Evolutionary conservation across 30 jellyfish, hydroid and myxozoan species (phyloP).

Genomic region (Aurelia coerulea): DNA sequence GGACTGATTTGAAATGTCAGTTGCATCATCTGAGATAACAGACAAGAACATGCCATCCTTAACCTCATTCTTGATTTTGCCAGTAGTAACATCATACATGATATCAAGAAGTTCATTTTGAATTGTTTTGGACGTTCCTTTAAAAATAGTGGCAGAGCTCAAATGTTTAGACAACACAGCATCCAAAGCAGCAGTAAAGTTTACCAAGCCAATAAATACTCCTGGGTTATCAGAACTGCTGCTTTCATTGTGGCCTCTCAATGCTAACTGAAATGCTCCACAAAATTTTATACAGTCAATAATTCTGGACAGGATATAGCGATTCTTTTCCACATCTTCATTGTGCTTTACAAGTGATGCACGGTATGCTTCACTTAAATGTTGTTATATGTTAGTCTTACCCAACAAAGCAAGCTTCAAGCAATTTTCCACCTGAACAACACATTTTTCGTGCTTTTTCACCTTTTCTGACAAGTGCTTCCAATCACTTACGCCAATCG

Average conservation of each 20-base stretch:
- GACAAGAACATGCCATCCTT: slow-evolving; percentile 41
- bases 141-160: slow-evolving; percentile 40
- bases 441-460: slow-evolving; percentile 21
- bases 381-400: slow-evolving; percentile 17
- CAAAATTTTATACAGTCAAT: slow-evolving; percentile 63
- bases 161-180: slow-evolving; percentile 36
- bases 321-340: slow-evolving; percentile 41
- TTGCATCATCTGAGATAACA: slow-evolving; percentile 62
- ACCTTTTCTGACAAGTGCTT: slow-evolving; percentile 58
- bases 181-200: slow-evolving; percentile 52
- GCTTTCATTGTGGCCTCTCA: slow-evolving; percentile 70
- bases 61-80: slow-evolving; percentile 20
- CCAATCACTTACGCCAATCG: slow-evolving; percentile 47
- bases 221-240: slow-evolving; percentile 63
- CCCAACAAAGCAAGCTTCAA: slow-evolving; percentile 63
- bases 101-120: slow-evolving; percentile 64
- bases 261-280: slow-evolving; percentile 60
- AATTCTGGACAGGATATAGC: slow-evolving; percentile 47
- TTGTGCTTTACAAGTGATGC: slow-evolving; percentile 21
- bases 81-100: slow-evolving; percentile 24
- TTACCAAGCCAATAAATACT: slow-evolving; percentile 50
- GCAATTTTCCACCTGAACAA: slow-evolving; percentile 35
- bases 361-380: slow-evolving; percentile 47
- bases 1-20: slow-evolving; percentile 51
- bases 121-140: slow-evolving; percentile 60